Evolutionary conservation across 2,888 invertebrate genomes (phyloP).

Genomic region (Volucella zonaria): DNA sequence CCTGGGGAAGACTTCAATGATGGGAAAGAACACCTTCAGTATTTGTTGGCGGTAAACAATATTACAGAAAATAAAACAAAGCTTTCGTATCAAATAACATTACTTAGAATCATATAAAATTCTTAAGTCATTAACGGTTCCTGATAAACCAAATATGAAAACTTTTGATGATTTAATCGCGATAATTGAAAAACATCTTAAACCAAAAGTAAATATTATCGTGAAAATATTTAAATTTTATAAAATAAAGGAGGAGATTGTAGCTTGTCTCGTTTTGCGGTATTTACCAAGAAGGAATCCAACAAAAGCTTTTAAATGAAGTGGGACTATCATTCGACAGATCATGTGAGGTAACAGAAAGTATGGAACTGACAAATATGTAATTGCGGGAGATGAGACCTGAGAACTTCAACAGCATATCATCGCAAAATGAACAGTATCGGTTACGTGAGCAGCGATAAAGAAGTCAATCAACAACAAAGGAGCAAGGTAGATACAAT

Average conservation of each 20-base stretch:
- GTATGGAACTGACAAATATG: no score
- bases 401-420: conserved; percentile 4
- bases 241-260: no score
- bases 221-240: conserved; percentile 15
- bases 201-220: conserved; percentile 18
- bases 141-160: conserved; percentile 28
- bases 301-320: no score
- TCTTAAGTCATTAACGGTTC: conserved; percentile 17
- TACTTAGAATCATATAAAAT: conserved; percentile 31
- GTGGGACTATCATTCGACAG: no score
- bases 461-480: not conserved
- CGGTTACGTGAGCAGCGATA: not conserved
- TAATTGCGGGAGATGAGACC: no score
- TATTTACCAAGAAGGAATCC: conserved; percentile 28
- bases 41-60: conserved; percentile 34
- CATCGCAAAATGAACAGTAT: not conserved
- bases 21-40: conserved; percentile 36
- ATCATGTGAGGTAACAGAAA: no score
- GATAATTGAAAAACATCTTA: conserved; percentile 33
- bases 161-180: conserved; percentile 19
- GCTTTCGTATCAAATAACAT: conserved; percentile 42
- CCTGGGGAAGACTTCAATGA: conserved; percentile 26
- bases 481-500: not conserved
- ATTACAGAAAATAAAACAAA: conserved; percentile 24
- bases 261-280: no score